Conservation (phyloP, 2,113 vertebrate species). For the Guaruba guarouba region DNA sequence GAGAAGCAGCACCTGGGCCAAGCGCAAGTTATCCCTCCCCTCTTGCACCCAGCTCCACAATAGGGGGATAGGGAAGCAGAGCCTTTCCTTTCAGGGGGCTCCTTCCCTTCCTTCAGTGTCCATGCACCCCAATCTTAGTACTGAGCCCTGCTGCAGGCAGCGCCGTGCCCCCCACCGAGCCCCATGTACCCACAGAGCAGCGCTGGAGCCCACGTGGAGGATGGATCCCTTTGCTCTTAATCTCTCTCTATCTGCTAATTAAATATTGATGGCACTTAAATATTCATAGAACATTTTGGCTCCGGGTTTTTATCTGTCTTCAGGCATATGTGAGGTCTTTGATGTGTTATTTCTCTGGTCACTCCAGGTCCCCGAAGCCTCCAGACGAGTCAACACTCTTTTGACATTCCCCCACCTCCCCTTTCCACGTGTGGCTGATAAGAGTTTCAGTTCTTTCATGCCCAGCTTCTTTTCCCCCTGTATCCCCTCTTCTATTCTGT, state of each 20-base stretch:
- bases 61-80: neutral
- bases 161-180: fast-evolving
- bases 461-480: neutral
- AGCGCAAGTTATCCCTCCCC: neutral
- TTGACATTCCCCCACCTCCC: neutral
- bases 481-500: neutral
- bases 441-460: neutral
- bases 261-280: constrained; percentile 67
- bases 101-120: neutral
- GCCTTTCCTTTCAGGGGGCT: fast-evolving
- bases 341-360: constrained; percentile 57
- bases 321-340: constrained; percentile 35
- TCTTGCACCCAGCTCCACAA: neutral
- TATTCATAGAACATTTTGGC: constrained; percentile 66
- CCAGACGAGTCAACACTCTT: constrained; percentile 12
- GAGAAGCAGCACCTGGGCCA: fast-evolving
- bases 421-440: neutral
- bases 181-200: fast-evolving
- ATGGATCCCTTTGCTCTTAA: constrained; percentile 28
- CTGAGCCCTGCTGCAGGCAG: fast-evolving
- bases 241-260: constrained; percentile 48
- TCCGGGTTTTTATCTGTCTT: constrained; percentile 40
- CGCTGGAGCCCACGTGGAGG: neutral
- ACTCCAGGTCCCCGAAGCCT: constrained; percentile 13
- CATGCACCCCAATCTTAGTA: fast-evolving